Base-by-base conservation (phyloP, 2,888 invertebrate genomes). In the Pyrgus malvae region DNA sequence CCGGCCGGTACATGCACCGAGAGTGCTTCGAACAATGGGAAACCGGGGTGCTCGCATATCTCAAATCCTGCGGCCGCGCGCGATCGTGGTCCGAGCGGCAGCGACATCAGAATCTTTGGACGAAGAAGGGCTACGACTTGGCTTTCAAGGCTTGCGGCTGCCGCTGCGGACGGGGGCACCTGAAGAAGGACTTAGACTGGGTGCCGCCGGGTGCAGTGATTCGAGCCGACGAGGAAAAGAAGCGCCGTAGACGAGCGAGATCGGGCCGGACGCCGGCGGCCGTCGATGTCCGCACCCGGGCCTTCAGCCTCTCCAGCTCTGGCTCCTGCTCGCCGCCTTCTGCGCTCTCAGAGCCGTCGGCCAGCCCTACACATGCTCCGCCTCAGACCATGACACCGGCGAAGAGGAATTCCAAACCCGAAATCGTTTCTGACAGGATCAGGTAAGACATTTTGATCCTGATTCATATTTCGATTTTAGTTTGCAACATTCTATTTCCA, bases 11-110 rank as follows among this genome's bases (percentile, higher is more conserved):
- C 80, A 98, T 99, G 98, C 99, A 99, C 91, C 94, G 95, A 66
- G 96, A 96, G 81, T 99, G 98, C 86, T 98, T 98, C 90, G 97
- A 97, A 66, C 93, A 94, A 68, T 99, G 98, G 97, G 98, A 99
- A 86, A 94, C 94, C 80, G 93, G 95, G 29, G 96, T 98, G 55
- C 91, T 98, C 65, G 94, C 95, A 48, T 97, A 96, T 75, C 91
- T 99, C 58, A 96, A 97, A 80, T 95, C 96, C 27, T 97, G 97
- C 86, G 97, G 98, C 45, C 91, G 98, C 27, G 98, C 98, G 2
- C 92, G 98, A 16, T 96, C 96, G 64, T 98, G 98, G 98, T 97
- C 97, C 29, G 98, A 98, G 79, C 93, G 97, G 56, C 98, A 98
- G 81, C 93, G 98, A 21, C 94, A 95, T 69, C 98, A 98, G 89